A percentile compares a stretch with the other conserved stretches of the same genome.
These are phyloP conservation scores for Mesorhabditis sp. DNA, from an alignment of 2,888 invertebrate genomes.

Conservation along the genomic window DNA sequence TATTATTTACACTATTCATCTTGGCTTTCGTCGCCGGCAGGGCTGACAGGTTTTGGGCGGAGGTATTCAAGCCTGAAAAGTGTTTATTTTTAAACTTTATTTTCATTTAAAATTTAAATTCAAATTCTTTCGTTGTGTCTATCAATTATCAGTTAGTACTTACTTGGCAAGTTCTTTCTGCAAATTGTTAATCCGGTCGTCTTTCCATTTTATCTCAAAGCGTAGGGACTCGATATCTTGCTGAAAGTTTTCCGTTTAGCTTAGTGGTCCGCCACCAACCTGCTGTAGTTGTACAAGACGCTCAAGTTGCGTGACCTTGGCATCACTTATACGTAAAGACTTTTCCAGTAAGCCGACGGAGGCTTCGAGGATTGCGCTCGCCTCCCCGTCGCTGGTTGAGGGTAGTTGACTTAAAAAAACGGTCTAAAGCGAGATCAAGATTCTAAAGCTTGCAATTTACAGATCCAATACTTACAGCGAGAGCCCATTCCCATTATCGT, in stretches of 20 bases:
- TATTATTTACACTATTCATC: too few species aligned
- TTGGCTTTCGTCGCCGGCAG: too few species aligned
- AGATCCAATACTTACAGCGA: background rate
- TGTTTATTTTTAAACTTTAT: background rate
- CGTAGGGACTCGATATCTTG: slow-evolving; percentile 37
- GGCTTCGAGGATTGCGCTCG: slow-evolving; percentile 19
- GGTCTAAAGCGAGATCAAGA: too few species aligned
- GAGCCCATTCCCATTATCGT: background rate
- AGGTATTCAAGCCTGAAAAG: too few species aligned
- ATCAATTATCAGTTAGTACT: slow-evolving; percentile 4
- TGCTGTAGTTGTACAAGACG: slow-evolving; percentile 28
- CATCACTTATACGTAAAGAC: slow-evolving; percentile 45
- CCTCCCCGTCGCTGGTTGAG: slow-evolving; percentile 9
- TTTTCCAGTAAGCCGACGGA: slow-evolving; percentile 58
- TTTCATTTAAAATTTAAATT: background rate
- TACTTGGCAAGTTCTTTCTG: slow-evolving; percentile 23
- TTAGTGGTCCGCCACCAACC: slow-evolving; percentile 14
- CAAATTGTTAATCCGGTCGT: slow-evolving; percentile 37
- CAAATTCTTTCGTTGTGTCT: slow-evolving; percentile 5
- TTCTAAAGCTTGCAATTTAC: too few species aligned
- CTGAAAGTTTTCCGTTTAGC: slow-evolving; percentile 19
- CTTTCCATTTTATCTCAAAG: slow-evolving; percentile 47
- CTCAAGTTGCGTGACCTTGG: slow-evolving; percentile 23
- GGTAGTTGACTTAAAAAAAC: slow-evolving; percentile 17
- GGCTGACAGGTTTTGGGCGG: too few species aligned